Percentiles rank a stretch among this genome's conserved stretches.
These are phyloP conservation scores for Gymnoscopelus microlampas DNA, from an alignment of 2,797 vertebrate genomes.

Conservation along the genomic window DNA sequence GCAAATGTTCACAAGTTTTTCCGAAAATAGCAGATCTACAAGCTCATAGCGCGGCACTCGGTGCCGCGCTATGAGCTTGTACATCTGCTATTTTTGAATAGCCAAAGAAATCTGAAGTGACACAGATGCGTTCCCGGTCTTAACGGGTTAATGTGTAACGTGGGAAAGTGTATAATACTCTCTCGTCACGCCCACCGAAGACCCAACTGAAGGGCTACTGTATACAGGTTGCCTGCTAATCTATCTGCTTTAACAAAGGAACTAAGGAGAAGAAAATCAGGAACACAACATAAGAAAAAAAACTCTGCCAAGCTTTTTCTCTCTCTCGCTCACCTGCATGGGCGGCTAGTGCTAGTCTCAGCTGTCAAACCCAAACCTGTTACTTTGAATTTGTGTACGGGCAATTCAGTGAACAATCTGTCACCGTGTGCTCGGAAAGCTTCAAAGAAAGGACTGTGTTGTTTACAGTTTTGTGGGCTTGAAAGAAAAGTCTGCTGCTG, in stretches of 20 bases:
- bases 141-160: slow-evolving; percentile 54
- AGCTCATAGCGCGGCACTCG: too few relatives aligned
- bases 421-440: background rate
- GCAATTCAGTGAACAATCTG: background rate
- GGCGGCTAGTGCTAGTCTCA: background rate
- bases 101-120: too few relatives aligned
- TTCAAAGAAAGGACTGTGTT: slow-evolving; percentile 5
- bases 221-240: slow-evolving; percentile 3
- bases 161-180: slow-evolving; percentile 42
- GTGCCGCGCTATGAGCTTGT: too few relatives aligned
- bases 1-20: too few relatives aligned
- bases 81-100: too few relatives aligned
- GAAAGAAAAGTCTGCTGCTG: slow-evolving; percentile 20
- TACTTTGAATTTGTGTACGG: background rate
- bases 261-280: too few relatives aligned
- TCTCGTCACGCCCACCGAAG: slow-evolving; percentile 35
- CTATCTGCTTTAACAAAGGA: background rate
- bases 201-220: background rate
- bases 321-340: too few relatives aligned
- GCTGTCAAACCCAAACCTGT: background rate
- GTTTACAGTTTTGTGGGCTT: slow-evolving; percentile 19
- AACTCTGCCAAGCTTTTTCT: too few relatives aligned
- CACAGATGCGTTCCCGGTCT: too few relatives aligned
- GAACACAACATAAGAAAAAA: too few relatives aligned
- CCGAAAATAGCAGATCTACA: too few relatives aligned